Evolutionary conservation across 53 echinoderm and acorn worm genomes (phyloP).

Genomic region (Patiria pectinifera): DNA sequence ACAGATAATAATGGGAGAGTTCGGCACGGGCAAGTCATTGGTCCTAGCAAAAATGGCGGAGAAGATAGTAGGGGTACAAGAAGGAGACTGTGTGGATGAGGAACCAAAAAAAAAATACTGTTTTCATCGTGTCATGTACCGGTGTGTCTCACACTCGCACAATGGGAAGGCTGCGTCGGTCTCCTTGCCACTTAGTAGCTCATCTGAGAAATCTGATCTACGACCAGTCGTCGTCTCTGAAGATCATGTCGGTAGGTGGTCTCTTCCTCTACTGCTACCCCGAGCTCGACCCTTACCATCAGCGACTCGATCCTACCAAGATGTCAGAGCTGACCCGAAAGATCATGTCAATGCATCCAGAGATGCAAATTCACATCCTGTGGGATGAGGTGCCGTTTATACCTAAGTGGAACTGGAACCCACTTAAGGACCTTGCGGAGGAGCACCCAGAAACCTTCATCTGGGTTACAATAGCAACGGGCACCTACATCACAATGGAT

Average conservation of each 20-base stretch:
- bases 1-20: constrained; percentile 60
- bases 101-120: constrained; percentile 16
- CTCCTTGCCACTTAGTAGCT: constrained; percentile 60
- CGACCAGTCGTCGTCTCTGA: not conserved
- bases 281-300: constrained; percentile 19
- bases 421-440: constrained; percentile 25
- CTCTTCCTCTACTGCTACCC: constrained; percentile 65
- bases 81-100: not conserved
- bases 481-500: constrained; percentile 39
- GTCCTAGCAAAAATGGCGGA: constrained; percentile 59
- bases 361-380: constrained; percentile 33
- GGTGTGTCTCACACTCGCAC: constrained; percentile 69
- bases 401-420: constrained; percentile 66
- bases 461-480: constrained; percentile 66
- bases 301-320: constrained; percentile 39
- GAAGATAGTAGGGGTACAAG: constrained; percentile 16
- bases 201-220: constrained; percentile 31
- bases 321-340: constrained; percentile 42
- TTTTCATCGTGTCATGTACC: constrained; percentile 68
- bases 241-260: constrained; percentile 41
- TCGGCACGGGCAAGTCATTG: constrained; percentile 71
- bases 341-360: constrained; percentile 39
- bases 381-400: constrained; percentile 73
- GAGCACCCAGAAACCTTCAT: constrained; percentile 28
- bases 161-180: constrained; percentile 65